Conservation (phyloP, 2,888 invertebrate genomes). For the Helobdella robusta region DNA sequence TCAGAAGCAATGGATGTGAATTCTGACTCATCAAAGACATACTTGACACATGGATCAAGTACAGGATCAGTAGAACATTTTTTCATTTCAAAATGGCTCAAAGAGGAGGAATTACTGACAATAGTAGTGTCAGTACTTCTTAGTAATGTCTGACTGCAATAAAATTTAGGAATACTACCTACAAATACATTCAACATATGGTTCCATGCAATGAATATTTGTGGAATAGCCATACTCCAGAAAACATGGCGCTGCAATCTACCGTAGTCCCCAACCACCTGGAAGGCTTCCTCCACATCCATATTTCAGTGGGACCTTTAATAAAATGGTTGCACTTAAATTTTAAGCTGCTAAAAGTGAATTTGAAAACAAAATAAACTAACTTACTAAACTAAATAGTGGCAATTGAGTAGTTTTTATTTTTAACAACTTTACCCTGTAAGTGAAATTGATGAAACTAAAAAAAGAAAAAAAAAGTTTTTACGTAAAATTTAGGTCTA, state of each 20-base stretch:
- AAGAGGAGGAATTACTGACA: not conserved
- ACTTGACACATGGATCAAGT: slow-evolving; percentile 25
- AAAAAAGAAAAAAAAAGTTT: too few relatives aligned
- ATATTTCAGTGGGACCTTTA: too few relatives aligned
- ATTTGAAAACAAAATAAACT: too few relatives aligned
- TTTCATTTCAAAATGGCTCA: too few relatives aligned
- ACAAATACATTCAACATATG: slow-evolving; percentile 33
- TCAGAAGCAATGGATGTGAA: slow-evolving; percentile 35
- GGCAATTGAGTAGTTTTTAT: too few relatives aligned
- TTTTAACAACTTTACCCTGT: too few relatives aligned
- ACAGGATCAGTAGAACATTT: slow-evolving; percentile 21
- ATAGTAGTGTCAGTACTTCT: not conserved
- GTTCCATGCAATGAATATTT: slow-evolving; percentile 31
- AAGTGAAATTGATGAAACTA: too few relatives aligned
- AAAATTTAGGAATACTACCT: slow-evolving; percentile 33
- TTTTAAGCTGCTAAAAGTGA: too few relatives aligned
- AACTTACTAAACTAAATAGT: too few relatives aligned
- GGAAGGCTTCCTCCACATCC: slow-evolving; percentile 35
- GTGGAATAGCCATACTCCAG: slow-evolving; percentile 29
- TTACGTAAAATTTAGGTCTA: too few relatives aligned
- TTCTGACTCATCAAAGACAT: slow-evolving; percentile 27
- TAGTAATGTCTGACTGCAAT: slow-evolving; percentile 17
- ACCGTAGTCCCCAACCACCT: slow-evolving; percentile 34
- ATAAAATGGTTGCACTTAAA: too few relatives aligned
- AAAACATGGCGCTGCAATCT: slow-evolving; percentile 30